Evolutionary conservation across 2,113 vertebrate species (phyloP), one percentile per base, ranked within the genome.

Genomic region (Aldabrachelys gigantea): DNA sequence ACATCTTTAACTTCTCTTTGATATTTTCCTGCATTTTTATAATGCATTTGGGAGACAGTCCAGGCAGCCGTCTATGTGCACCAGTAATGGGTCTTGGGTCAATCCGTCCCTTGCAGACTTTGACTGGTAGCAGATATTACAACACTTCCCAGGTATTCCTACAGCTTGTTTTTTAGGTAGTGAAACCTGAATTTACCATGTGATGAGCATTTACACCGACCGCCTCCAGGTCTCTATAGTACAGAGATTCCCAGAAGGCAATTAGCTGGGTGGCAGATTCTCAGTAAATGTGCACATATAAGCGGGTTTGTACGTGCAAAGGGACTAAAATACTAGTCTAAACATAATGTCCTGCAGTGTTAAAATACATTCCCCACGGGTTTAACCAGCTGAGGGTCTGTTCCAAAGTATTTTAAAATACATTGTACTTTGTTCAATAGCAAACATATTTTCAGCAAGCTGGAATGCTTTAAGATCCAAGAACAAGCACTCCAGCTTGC

Each of bases 181-280:
- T 47, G 22, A 78, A 76, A 69, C 65, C 75, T 27, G 24, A 47
- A 94, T 92, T 75, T 94, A 80, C 57, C 72, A 65, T 65, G 41
- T 83, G 90, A 85, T 84, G 86, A 96, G 92, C 82, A 93, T 54
- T 85, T 50, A 47, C 89, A 83, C 25, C 27, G 2, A 47, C 24
- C 29, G 16, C 13, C 22, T 93, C 82, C 85, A 95, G 81, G 81
- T 79, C 91, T 87, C 50, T 93, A 75, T 88, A 1, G 0, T 85
- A 85, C 79, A 93, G 89, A 95, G 41, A 65, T 87, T 93, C 78
- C 29, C 96, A 96, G 93, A 97, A 94, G 94, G 93, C 82, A 41
- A 84, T 91, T 75, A 88, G 79, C 53, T 85, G 83, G 31, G 31
- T 95, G 92, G 95, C 95, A 96, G 85, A 25, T 94, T 95, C 96